Base-by-base conservation (phyloP, 2,797 vertebrate genomes). In the Mallotus villosus region DNA sequence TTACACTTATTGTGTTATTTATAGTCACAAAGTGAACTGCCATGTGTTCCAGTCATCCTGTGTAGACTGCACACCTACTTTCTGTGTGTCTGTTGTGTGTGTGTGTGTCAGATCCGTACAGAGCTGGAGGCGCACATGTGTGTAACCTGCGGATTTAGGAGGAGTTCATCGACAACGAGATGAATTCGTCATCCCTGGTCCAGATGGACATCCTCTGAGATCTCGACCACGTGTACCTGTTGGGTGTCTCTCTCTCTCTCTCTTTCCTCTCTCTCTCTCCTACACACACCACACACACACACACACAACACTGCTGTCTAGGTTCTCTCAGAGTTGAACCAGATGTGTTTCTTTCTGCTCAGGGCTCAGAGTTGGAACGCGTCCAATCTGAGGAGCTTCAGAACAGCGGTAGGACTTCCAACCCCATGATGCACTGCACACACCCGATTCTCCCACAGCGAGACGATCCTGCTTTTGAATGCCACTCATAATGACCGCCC, bases 331-430 rank as follows among this genome's bases (percentile, higher is more conserved):
- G 7, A 9, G 37, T 41, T 41, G 37, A 41, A 5, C 37, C 37
- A 41, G 37, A 41, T 41, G 37, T 41, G 37, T 41, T 8, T 32
- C 2, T 67, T 86, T 88, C 67, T 86, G 92, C 91, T 75, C 85
- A 99, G 98, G 97, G 97, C 37, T 99, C 98, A 0, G 97, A 99
- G 88, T 99, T 99, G 98, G 98, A 99, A 99, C 5, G 97, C 98
- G 6, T 99, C 98, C 82, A 99, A 99, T 90, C 92, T 99, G 97
- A 99, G 85, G 98, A 99, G 84, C 95, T 99, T 72, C 95, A 95
- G 88, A 95, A 95, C 75, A 90, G 94, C 0, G 97, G 96, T 97
- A 96, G 7, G 37, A 11, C 29, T 4, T 62, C 37, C 19, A 34
- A 9, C 9, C 41, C 62, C 32, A 37, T 12, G 32, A 32, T n/a